Conservation (phyloP, 1,140 invertebrate genomes). For the Sminthurinus signatus region DNA sequence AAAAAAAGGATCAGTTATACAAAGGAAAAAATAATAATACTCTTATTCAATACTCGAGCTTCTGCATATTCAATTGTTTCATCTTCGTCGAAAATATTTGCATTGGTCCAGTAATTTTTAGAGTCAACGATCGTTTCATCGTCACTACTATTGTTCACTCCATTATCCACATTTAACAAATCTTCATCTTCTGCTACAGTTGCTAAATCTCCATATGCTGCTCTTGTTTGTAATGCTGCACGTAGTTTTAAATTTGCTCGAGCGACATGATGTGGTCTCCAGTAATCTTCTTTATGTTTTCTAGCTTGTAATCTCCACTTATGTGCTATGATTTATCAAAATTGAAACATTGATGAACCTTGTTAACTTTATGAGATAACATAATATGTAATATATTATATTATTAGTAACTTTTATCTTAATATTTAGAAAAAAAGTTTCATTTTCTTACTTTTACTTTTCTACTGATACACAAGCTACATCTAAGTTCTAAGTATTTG, state of each 20-base stretch:
- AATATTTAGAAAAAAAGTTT: not conserved
- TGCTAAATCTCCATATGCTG: constrained; percentile 8
- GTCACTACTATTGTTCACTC: not conserved
- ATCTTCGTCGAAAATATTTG: not conserved
- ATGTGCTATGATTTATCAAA: not conserved
- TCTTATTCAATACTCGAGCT: not conserved
- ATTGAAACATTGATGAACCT: too few relatives aligned
- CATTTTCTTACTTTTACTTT: not conserved
- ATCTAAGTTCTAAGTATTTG: not conserved
- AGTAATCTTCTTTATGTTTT: not conserved
- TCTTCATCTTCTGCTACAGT: constrained; percentile 15
- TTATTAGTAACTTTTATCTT: not conserved
- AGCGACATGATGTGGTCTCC: not conserved
- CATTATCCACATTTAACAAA: not conserved
- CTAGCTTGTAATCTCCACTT: not conserved
- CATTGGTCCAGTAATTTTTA: not conserved
- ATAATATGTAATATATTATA: not conserved
- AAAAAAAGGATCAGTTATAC: too few relatives aligned
- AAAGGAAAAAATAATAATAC: too few relatives aligned
- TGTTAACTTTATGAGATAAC: not conserved
- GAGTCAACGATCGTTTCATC: not conserved
- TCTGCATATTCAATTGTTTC: not conserved
- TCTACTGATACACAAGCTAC: not conserved
- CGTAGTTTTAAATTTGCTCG: constrained; percentile 6
- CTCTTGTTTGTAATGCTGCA: constrained; percentile 1